Evolutionary conservation across 1,140 invertebrate species (phyloP).

Genomic region (Saccostrea echinata): DNA sequence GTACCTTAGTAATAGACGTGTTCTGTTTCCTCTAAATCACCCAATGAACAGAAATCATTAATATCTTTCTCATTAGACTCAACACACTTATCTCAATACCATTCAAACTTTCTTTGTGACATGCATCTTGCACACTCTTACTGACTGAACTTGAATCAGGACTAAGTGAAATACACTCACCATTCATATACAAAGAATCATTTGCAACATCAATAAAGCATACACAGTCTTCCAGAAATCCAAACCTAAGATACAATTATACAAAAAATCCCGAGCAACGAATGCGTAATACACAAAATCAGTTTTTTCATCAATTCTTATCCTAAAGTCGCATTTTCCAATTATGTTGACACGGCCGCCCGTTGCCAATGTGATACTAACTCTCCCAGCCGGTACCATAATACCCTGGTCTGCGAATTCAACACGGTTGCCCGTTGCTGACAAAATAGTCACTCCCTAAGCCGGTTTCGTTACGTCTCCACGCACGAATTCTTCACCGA

Average conservation of each 20-base stretch:
- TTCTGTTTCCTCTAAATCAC: not conserved
- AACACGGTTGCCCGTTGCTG: too few relatives aligned
- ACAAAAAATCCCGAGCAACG: conserved; percentile 25
- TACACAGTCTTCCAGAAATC: not conserved
- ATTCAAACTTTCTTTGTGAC: not conserved
- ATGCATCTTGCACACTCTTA: not conserved
- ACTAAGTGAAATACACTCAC: not conserved
- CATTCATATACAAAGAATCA: too few relatives aligned
- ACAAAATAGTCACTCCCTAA: too few relatives aligned
- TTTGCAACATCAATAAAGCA: conserved; percentile 13
- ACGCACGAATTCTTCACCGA: too few relatives aligned
- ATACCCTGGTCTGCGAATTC: not conserved
- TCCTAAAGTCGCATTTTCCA: not conserved
- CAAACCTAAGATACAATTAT: conserved; percentile 31
- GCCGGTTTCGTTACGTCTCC: too few relatives aligned
- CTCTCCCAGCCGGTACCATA: not conserved
- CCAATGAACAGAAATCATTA: not conserved
- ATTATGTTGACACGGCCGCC: not conserved
- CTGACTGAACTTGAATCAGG: not conserved
- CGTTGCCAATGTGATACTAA: not conserved
- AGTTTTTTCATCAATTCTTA: not conserved
- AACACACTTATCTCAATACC: not conserved
- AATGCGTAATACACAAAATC: not conserved
- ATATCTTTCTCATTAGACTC: not conserved
- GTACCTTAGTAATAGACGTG: too few relatives aligned